Percentiles rank a stretch among this genome's conserved stretches.
Evolutionary conservation across 2,888 invertebrate species (phyloP).

Genomic region (Sphaerophoria taeniata): DNA sequence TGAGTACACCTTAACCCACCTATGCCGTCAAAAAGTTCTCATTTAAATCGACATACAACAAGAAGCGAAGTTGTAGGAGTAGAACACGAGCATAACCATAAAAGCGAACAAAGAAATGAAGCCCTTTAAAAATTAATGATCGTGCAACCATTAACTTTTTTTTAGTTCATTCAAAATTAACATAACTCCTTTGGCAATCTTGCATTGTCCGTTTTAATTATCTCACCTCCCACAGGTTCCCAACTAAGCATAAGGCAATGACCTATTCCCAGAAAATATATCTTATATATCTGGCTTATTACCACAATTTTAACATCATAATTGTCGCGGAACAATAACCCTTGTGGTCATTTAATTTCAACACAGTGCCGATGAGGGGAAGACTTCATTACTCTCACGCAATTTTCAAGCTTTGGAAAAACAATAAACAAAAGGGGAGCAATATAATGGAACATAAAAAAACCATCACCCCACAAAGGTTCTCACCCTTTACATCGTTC

Average conservation of each 20-base stretch:
- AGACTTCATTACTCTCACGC: conserved; percentile 24
- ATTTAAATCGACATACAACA: too few species aligned
- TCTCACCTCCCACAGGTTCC: conserved; percentile 5
- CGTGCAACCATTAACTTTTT: conserved; percentile 12
- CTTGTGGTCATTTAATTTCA: conserved; percentile 19
- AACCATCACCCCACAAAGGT: conserved; percentile 1
- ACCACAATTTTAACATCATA: conserved; percentile 11
- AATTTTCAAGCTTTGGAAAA: conserved; percentile 2
- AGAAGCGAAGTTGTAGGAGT: neutral
- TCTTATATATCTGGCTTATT: neutral
- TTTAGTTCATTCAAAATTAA: conserved; percentile 12
- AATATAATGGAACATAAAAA: neutral
- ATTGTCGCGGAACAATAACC: conserved; percentile 27
- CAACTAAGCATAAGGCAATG: neutral
- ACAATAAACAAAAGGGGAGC: neutral
- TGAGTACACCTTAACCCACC: too few species aligned
- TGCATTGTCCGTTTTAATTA: conserved; percentile 22
- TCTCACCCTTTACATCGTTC: conserved; percentile 4
- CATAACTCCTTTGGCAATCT: conserved; percentile 26
- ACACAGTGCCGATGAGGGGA: neutral
- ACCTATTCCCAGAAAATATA: conserved; percentile 11
- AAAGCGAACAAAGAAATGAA: conserved; percentile 3
- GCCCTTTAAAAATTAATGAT: conserved; percentile 23
- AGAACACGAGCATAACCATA: neutral
- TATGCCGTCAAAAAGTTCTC: too few species aligned